phyloP scores from a whole-genome alignment of 2,888 invertebrate genomes.

The Calameuta pallipes region DNA sequence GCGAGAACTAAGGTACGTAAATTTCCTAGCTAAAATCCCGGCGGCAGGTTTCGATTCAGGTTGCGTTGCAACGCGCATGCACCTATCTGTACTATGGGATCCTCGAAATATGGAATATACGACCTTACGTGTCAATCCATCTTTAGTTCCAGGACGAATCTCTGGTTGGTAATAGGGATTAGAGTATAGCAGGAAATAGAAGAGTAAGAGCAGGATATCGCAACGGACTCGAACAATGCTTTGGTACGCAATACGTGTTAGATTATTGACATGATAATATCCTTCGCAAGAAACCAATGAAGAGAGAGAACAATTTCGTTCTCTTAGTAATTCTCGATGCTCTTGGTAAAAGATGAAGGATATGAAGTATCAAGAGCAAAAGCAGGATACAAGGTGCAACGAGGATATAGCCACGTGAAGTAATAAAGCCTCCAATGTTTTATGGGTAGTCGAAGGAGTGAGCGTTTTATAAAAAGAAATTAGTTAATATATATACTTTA shows the following conservation, averaged over 20 bases:
- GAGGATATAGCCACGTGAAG: neutral
- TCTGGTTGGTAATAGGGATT: neutral
- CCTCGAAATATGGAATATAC: neutral
- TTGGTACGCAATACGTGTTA: neutral
- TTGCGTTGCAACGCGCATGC: slow-evolving; percentile 30
- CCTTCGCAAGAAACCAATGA: neutral
- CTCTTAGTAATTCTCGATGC: neutral
- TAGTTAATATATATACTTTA: neutral
- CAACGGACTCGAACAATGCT: neutral
- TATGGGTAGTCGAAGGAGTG: neutral
- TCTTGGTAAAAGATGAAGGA: neutral
- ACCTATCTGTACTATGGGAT: slow-evolving; percentile 12
- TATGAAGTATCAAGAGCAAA: neutral
- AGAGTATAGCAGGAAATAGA: neutral
- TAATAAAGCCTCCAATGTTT: neutral
- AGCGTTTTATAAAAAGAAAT: neutral
- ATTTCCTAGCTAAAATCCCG: slow-evolving; percentile 33
- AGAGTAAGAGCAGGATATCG: neutral
- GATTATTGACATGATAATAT: neutral
- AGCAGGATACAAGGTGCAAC: neutral
- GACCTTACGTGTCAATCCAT: neutral
- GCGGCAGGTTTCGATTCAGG: slow-evolving; percentile 30
- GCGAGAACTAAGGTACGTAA: slow-evolving; percentile 31
- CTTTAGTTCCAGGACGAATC: neutral
- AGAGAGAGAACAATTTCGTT: neutral